Evolutionary conservation across 2,113 vertebrate species (phyloP), one percentile per base, ranked within the genome.

Genomic region (Eulacestoma nigropectus): DNA sequence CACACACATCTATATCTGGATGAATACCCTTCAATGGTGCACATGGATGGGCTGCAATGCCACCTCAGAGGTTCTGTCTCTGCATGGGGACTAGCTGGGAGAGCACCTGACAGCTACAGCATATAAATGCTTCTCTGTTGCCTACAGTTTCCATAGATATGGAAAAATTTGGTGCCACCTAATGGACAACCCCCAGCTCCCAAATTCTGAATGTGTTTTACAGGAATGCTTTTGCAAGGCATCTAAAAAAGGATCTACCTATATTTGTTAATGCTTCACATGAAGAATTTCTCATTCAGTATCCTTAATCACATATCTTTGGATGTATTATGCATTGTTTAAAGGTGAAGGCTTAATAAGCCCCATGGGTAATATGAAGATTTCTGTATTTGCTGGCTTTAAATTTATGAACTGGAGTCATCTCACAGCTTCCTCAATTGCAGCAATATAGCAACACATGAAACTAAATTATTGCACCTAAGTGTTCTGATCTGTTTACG

Each of bases 121-220:
- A 87, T 50, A 44, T 44, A 41, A 84, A 72, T 0, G 0, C 10
- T 67, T 67, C 57, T 68, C 25, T 37, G 5, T 17, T 53, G 22
- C 17, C 64, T 80, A 9, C 11, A 30, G 14, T 65, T 62, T 42
- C 63, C 50, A 77, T 13, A 73, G 23, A 80, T 60, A 67, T 7
- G 26, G 82, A 91, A 96, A 96, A 96, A 80, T 74, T 80, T 95
- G 72, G 78, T 95, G 96, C 93, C 95, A 94, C 68, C 93, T 95
- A 93, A 94, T 95, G 93, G 94, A 84, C 82, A 87, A 19, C 32
- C 7, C 39, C 30, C 10, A 2, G 15, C 44, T 74, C 26, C 69
- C 0, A 0, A 25, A 82, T 68, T 84, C 30, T 6, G 1, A 65
- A 19, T 30, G 6, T 42, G 20, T 75, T 37, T 46, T 46, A 12